These are phyloP conservation scores for Pao palembangensis DNA, from an alignment of 2,113 vertebrate genomes.

Conservation along the genomic window DNA sequence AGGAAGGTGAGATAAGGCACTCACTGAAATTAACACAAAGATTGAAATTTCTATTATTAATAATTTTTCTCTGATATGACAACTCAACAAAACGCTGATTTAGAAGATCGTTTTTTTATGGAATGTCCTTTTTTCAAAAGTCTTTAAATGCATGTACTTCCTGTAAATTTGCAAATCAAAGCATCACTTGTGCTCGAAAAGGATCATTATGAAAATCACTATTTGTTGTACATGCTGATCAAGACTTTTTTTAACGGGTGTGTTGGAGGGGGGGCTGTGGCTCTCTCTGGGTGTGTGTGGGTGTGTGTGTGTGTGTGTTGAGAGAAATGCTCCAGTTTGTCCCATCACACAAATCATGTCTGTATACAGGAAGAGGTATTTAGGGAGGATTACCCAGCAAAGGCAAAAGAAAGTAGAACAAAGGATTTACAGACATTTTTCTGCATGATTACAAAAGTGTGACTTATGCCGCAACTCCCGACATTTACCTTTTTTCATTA, in stretches of 20 bases:
- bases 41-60: no score
- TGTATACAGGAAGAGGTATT: conserved; percentile 32
- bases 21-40: no score
- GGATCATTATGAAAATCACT: conserved; percentile 75
- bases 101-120: no score
- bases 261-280: no score
- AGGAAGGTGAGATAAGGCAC: conserved; percentile 16
- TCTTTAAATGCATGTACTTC: neutral
- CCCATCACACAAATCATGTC: conserved; percentile 31
- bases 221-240: conserved; percentile 56
- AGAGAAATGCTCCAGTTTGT: conserved; percentile 30
- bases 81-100: no score
- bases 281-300: conserved; percentile 4
- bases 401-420: conserved; percentile 53
- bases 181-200: conserved; percentile 70
- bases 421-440: conserved; percentile 54
- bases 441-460: conserved; percentile 61
- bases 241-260: conserved; percentile 33
- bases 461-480: conserved; percentile 44
- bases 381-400: conserved; percentile 37
- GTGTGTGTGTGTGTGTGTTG: conserved; percentile 25
- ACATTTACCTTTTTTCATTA: conserved; percentile 18
- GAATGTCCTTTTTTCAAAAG: no score
- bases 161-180: conserved; percentile 66
- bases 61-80: no score